Evolutionary conservation across 2,113 vertebrate species (phyloP).

Genomic region (Cisticola juncidis): DNA sequence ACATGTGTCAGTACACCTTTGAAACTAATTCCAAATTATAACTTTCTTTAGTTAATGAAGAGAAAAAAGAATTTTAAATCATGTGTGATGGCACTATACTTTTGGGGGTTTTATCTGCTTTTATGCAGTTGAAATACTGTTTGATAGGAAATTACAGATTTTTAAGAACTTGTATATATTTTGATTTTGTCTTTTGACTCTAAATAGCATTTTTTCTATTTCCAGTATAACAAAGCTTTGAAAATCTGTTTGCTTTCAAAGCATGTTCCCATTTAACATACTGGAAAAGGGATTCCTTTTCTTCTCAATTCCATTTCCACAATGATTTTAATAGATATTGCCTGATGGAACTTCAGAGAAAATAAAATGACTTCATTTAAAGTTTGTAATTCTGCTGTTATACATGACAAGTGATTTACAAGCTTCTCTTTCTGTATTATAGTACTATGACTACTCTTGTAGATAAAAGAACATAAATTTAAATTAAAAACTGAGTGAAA

Average conservation of each 20-base stretch:
- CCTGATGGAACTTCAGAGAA: not conserved
- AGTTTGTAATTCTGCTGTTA: not conserved
- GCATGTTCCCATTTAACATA: not conserved
- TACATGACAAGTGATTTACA: not conserved
- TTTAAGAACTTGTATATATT: not conserved
- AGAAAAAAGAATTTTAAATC: not conserved
- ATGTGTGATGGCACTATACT: not conserved
- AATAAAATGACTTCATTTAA: not conserved
- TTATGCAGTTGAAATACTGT: not conserved
- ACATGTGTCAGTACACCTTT: not conserved
- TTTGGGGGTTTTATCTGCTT: not conserved
- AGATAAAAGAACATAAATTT: not conserved
- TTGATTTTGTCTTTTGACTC: not conserved
- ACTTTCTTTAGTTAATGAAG: not conserved
- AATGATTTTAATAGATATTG: not conserved
- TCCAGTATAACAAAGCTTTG: not conserved
- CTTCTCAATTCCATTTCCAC: not conserved
- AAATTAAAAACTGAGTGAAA: not conserved
- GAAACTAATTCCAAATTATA: not conserved
- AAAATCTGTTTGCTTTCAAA: not conserved
- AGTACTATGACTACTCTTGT: not conserved
- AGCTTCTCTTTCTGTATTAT: not conserved
- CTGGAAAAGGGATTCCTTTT: not conserved
- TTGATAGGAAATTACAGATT: not conserved
- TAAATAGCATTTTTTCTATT: not conserved